Evolutionary conservation across 53 echinoderm and acorn worm species (phyloP), one percentile per base, ranked within the genome.

Genomic region (Echinarachnius parma): DNA sequence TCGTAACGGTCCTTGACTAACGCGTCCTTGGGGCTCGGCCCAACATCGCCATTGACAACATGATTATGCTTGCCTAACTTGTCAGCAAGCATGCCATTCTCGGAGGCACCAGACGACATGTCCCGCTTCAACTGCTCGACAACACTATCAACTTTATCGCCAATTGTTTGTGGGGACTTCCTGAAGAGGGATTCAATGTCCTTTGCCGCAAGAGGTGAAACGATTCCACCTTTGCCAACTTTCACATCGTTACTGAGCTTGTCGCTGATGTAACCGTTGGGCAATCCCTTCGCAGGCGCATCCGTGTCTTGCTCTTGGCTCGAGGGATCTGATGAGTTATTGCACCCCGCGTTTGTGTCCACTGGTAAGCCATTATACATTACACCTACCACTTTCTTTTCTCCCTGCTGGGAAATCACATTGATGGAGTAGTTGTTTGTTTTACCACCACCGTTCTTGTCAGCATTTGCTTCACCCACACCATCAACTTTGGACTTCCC

Each of bases 51-150:
- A 20, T 80, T 80, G 15, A 80, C 16, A n/a, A 80, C 58, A 60
- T 80, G 80, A 25, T 80, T 80, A 15, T 55, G 74, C 36, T 72
- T 72, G 25, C 57, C 57, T 42, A 72, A 56, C 74, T 72, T 72
- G 28, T 72, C 74, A 4, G 74, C 55, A 28, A 56, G 36, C 28
- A 72, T 72, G 37, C 74, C 74, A 28, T 72, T 72, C 39, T 72
- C 74, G 4, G 15, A 10, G 4, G 56, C 55, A 24, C 52, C 31
- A 33, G 69, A 32, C 20, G 66, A 66, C 52, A 32, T 69, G 42
- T 72, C 74, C 20, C 74, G 31, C 36, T 72, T 72, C 69, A 69
- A 48, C 36, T 56, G 55, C 39, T 57, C 74, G 33, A 70, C 54
- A 15, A 67, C 48, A 67, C 67, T 67, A 20, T 70, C 70, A 5